Evolutionary conservation across 2,888 invertebrate species (phyloP), one percentile per base, ranked within the genome.

Genomic region (Priocnemis perturbator): DNA sequence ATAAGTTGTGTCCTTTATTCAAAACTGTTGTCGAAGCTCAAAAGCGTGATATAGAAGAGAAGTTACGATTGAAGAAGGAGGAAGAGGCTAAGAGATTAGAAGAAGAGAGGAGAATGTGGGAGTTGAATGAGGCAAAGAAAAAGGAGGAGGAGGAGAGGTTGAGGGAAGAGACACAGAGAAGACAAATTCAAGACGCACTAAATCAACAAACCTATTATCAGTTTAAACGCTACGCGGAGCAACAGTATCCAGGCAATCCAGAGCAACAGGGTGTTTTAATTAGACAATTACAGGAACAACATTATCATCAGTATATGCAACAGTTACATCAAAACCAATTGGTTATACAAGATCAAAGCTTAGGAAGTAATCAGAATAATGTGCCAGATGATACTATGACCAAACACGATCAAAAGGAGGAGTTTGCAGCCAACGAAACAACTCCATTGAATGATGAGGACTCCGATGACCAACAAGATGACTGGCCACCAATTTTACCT

Each of bases 301-400:
- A 99, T 89, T 99, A 98, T 88, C 97, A 98, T 87, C 98, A 99
- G 86, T 99, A 99, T 89, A 98, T 99, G 93, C 97, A 98, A 83
- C 99, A 99, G 89, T 90, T 98, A 48, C 94, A 93, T 0, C 90
- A 91, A 45, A 89, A 85, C 65, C 85, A 87, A 55, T 66, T 92
- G 15, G 74, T 83, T 3, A 78, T 85, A 64, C 86, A 88, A 5
- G 88, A 88, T 48, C 86, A 88, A 60, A 81, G 81, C 57, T 76
- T 83, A 66, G 84, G 85, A 77, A 83, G 86, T 67, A 37, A 37
- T 9, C 37, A 37, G 37, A 84, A 86, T 67, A 74, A 75, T 21
- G 78, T 77, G 45, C 78, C 59, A 11, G 30, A 67, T 0, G 65
- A 71, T 15, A 59, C 30, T 0, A 9, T 61, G 0, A 76, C 71